Percentiles rank a stretch among this genome's conserved stretches.
Evolutionary conservation across 2,888 invertebrate genomes (phyloP).

Genomic region (Drosophila pseudotakahashii): DNA sequence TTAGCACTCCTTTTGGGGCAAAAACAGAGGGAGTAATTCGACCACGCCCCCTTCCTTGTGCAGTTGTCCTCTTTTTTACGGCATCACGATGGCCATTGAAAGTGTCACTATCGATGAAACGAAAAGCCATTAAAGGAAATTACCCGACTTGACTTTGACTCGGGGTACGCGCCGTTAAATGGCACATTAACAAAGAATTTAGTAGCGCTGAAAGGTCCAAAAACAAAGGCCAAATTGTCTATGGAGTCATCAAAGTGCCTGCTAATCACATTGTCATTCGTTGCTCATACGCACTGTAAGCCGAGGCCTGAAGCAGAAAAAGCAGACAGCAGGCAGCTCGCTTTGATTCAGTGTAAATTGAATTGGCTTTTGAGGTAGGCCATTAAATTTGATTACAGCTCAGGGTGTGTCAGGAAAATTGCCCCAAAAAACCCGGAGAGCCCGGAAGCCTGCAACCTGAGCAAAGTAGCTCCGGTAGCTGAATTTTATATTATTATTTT

Average conservation of each 20-base stretch:
- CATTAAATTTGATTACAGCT: slow-evolving; percentile 49
- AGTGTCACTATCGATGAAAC: slow-evolving; percentile 78
- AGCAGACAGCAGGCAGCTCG: slow-evolving; percentile 17
- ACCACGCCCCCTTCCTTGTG: slow-evolving; percentile 50
- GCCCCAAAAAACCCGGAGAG: slow-evolving; percentile 9
- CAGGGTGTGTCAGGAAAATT: slow-evolving; percentile 32
- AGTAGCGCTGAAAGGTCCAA: slow-evolving; percentile 12
- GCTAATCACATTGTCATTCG: slow-evolving; percentile 66
- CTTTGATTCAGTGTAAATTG: slow-evolving; percentile 58
- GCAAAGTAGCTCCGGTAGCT: slow-evolving; percentile 9
- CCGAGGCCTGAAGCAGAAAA: slow-evolving; percentile 6
- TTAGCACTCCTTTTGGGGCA: slow-evolving; percentile 70
- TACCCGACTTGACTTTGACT: slow-evolving; percentile 71
- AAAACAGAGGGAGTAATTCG: slow-evolving; percentile 53
- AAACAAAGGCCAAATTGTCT: slow-evolving; percentile 46
- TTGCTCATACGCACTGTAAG: slow-evolving; percentile 53
- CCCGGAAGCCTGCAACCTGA: slow-evolving; percentile 2
- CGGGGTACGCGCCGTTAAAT: slow-evolving; percentile 50
- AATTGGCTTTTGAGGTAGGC: slow-evolving; percentile 54
- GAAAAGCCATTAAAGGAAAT: slow-evolving; percentile 79
- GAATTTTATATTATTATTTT: slow-evolving; percentile 39
- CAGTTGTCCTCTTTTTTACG: slow-evolving; percentile 68
- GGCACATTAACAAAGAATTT: slow-evolving; percentile 57
- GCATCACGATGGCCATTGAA: slow-evolving; percentile 73
- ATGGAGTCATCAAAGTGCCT: slow-evolving; percentile 57